Evolutionary conservation across 2,888 invertebrate species (phyloP).

Genomic region (Nysson spinosus): DNA sequence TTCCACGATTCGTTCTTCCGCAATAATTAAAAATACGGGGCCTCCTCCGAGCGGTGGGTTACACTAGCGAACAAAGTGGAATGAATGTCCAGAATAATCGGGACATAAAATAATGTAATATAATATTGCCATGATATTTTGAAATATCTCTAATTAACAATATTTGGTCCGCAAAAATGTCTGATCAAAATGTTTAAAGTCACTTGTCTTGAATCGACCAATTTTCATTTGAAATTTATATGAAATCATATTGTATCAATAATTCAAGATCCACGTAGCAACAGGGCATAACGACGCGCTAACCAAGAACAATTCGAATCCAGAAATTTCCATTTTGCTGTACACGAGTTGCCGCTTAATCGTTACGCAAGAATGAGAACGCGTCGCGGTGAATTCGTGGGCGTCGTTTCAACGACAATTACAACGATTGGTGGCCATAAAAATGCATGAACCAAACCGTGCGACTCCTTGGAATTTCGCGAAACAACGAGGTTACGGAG

Average conservation of each 20-base stretch:
- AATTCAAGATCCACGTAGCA: slow-evolving; percentile 4
- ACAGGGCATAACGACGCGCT: neutral
- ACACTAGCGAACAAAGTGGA: too few species aligned
- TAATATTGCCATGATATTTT: too few species aligned
- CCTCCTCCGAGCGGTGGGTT: too few species aligned
- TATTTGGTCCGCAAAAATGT: too few species aligned
- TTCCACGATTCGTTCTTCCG: too few species aligned
- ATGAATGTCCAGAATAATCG: too few species aligned
- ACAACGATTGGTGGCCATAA: slow-evolving; percentile 54
- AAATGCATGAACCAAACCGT: slow-evolving; percentile 54
- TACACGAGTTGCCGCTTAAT: slow-evolving; percentile 15
- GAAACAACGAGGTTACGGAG: slow-evolving; percentile 25
- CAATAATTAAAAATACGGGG: too few species aligned
- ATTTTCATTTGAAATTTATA: too few species aligned
- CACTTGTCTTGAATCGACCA: too few species aligned
- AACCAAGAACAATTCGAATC: slow-evolving; percentile 29
- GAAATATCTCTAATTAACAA: too few species aligned
- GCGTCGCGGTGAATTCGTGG: slow-evolving; percentile 7
- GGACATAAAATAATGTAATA: too few species aligned
- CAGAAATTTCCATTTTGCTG: slow-evolving; percentile 54
- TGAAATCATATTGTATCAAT: slow-evolving; percentile 30
- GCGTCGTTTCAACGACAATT: slow-evolving; percentile 38
- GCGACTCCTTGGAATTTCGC: slow-evolving; percentile 40
- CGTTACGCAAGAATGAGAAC: slow-evolving; percentile 43
- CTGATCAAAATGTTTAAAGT: too few species aligned